Base-by-base conservation (phyloP, 2,113 vertebrate species). In the Holacanthus passer region DNA sequence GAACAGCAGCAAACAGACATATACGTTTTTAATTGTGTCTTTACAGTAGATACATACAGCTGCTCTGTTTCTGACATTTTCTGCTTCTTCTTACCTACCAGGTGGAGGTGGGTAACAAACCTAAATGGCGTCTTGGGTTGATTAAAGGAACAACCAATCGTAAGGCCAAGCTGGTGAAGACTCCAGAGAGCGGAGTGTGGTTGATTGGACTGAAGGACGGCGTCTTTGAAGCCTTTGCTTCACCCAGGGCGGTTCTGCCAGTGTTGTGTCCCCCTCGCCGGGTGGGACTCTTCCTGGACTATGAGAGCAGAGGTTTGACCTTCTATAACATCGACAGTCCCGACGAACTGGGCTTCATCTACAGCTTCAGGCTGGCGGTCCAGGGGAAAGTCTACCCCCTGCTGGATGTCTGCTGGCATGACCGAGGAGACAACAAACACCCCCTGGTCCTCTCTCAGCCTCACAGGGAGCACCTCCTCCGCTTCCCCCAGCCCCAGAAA, bases 331-430 rank as follows among this genome's bases (percentile, higher is more conserved):
- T 95, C 0, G 95, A 97, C 89, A 95, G 82, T 45, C 92, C 91
- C 0, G 87, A 97, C 0, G 95, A 96, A 85, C 93, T 97, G 72
- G 88, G 91, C 24, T 85, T 88, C 7, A 93, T 96, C 81, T 97
- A 96, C 87, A 96, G 94, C 0, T 97, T 96, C 94, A 95, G 95
- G 71, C 92, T 95, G 0, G 96, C 96, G 73, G 94, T 97, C 83
- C 96, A 97, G 86, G 96, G 96, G n/a, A 97, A 96, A 81, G 94
- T 97, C 35, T 97, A 94, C 79, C 96, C 96, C 2, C 93, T 97
- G 32, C 63, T 97, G 87, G 96, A 97, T 39, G 92, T 96, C 2
- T 97, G 96, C 88, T 97, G 96, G 96, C 95, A 96, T 0, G 95
- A 96, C 43, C 77, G 93, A 68, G 94, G 96, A 59, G 91, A 91